Base-by-base conservation (phyloP, 2,888 invertebrate genomes). In the Malthinus seriepunctatus region DNA sequence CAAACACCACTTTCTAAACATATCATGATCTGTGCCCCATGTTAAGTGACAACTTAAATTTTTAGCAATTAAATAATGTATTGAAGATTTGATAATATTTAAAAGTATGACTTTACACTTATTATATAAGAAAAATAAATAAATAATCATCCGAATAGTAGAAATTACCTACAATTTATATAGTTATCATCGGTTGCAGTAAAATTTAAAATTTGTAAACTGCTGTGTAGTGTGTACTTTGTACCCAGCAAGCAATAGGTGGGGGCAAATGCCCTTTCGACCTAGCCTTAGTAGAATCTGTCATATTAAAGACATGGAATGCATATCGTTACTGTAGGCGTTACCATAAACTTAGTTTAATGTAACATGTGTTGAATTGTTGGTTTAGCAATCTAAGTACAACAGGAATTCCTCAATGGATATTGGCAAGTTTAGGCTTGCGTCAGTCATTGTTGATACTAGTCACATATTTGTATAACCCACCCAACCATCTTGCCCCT, bases 11-110 rank as follows among this genome's bases (percentile, higher is more conserved):
- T 84, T 84, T 86, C 86, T 85, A 87, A 87, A 88, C 88, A 88
- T 88, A 88, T 88, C 88, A 88, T 81, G 86, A 84, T 85, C 85
- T 86, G 87, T 87, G 87, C 88, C 88, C 87, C 87, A 85, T 86
- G 85, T 84, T 85, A 81, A 81, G 80, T 80, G 80, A 80, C 79
- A 79, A 79, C 80, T 80, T 81, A 81, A 81, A 81, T 78, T 78
- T 70, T 77, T 79, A 78, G 76, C 73, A 76, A 77, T 76, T 78
- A 76, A 70, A 74, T 72, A 71, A 76, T 73, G 69, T 75, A 76
- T 76, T 76, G 65, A 71, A 77, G 72, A 76, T 79, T 78, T 79
- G 78, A 79, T 79, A 79, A 78, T 79, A 78, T 78, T 78, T 78
- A 78, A 78, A 74, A 72, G 73, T 74, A 75, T 76, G 75, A 76